Conservation (phyloP, 2,888 invertebrate species). For the Aelia acuminata region DNA sequence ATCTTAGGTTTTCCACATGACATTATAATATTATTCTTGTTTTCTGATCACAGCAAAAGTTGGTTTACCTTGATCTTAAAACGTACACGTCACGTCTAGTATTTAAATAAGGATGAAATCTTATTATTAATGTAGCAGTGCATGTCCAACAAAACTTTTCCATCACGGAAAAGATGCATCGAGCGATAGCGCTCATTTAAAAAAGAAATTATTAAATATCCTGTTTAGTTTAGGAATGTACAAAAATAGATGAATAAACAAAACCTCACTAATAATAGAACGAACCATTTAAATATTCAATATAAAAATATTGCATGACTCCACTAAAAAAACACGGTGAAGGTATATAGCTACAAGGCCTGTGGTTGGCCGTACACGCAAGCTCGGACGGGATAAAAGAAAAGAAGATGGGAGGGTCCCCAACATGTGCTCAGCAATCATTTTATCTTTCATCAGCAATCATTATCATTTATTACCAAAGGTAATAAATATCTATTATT, state of each 20-base stretch:
- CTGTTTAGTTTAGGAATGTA: background rate
- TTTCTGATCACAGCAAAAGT: no score
- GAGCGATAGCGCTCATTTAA: background rate
- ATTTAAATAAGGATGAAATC: background rate
- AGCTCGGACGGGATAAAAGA: background rate
- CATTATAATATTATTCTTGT: no score
- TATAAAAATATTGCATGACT: slow-evolving; percentile 20
- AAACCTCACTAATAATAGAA: background rate
- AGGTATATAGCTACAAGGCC: background rate
- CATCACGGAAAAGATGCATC: background rate
- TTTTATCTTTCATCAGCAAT: background rate
- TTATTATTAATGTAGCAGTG: background rate
- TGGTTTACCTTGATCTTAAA: no score
- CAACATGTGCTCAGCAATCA: background rate
- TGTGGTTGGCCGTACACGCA: slow-evolving; percentile 20
- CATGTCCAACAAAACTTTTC: background rate
- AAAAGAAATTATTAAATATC: background rate
- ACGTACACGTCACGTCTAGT: no score
- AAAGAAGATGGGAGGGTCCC: background rate
- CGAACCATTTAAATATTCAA: background rate
- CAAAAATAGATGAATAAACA: background rate
- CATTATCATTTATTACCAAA: background rate
- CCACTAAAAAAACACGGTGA: background rate
- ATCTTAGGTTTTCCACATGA: no score
- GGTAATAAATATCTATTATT: background rate